Base-by-base conservation (phyloP, 64 coral and sea anemone species). In the Acropora yongei region DNA sequence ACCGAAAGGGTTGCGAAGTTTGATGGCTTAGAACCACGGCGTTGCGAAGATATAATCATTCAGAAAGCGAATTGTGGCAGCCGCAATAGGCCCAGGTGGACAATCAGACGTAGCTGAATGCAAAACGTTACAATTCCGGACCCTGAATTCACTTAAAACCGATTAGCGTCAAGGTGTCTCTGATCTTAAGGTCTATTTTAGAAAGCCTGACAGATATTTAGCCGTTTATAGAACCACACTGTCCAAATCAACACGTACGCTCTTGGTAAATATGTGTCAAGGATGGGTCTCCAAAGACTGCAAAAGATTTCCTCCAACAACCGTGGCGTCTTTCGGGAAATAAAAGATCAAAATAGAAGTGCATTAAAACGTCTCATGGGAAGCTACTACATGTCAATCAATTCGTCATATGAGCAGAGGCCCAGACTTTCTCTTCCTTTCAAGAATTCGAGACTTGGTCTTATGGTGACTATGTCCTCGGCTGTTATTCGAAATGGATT, bases 161-260 rank as follows among this genome's bases (percentile, higher is more conserved):
- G 30, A 30, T 0, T 30, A 30, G 30, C 30, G 30, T 30, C 30
- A 30, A 30, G 30, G 30, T 30, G 30, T 30, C 0, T 30, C 30
- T 30, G 30, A 30, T 30, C 30, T 30, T 30, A 30, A 30, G 30
- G 30, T 0, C 30, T 30, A 0, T 30, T 14, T 63, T 63, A 63
- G 11, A 3, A 13, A 63, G 16, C 58, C 58, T 63, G 11, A 71
- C 68, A 4, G 5, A 19, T 4, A 20, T 4, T 20, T 80, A 63
- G 16, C 46, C n/a, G 9, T 71, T 71, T 71, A 18, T 18, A 85
- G 82, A 85, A 69, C 82, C 6, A 12, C 9, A 48, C 61, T 19
- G 63, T 72, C 17, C 82, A 85, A 72, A 40, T 85, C 8, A 85
- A 85, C 43, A 85, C 82, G 6, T 85, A 85, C 65, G 82, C 82